Conservation (phyloP, 2,888 invertebrate genomes). For the Cactoblastis cactorum region DNA sequence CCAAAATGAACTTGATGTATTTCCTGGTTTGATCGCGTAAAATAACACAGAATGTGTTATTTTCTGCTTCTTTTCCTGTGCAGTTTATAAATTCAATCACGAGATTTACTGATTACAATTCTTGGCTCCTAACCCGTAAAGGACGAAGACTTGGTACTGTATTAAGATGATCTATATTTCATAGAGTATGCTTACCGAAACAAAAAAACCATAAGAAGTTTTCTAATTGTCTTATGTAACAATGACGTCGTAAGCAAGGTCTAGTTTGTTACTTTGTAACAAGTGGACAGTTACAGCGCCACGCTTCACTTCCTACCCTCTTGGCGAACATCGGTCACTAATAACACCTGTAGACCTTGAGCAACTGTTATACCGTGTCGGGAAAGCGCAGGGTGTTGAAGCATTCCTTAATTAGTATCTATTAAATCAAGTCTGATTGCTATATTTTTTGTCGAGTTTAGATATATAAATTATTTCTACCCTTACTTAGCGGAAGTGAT, state of each 20-base stretch:
- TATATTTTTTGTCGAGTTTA: background rate
- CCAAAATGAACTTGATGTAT: too few relatives aligned
- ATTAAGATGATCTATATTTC: too few relatives aligned
- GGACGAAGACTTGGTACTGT: too few relatives aligned
- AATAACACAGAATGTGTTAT: too few relatives aligned
- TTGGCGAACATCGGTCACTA: slow-evolving; percentile 42
- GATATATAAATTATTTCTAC: background rate
- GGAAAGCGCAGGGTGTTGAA: background rate
- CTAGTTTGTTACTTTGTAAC: background rate
- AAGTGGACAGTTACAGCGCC: slow-evolving; percentile 45
- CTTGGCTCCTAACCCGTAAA: too few relatives aligned
- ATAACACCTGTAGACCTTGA: slow-evolving; percentile 35
- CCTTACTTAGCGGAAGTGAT: background rate
- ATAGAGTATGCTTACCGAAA: too few relatives aligned
- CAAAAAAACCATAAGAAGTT: background rate
- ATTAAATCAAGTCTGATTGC: too few relatives aligned
- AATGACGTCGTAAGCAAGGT: background rate
- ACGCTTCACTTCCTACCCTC: slow-evolving; percentile 61
- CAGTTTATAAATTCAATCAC: too few relatives aligned
- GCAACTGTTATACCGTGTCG: slow-evolving; percentile 26
- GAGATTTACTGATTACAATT: too few relatives aligned
- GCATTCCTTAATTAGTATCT: background rate
- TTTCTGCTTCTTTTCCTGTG: too few relatives aligned
- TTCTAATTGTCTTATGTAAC: background rate
- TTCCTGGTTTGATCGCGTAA: too few relatives aligned